Evolutionary conservation across 2,888 invertebrate species (phyloP), one percentile per base, ranked within the genome.

Genomic region (Heliconius charithonia): DNA sequence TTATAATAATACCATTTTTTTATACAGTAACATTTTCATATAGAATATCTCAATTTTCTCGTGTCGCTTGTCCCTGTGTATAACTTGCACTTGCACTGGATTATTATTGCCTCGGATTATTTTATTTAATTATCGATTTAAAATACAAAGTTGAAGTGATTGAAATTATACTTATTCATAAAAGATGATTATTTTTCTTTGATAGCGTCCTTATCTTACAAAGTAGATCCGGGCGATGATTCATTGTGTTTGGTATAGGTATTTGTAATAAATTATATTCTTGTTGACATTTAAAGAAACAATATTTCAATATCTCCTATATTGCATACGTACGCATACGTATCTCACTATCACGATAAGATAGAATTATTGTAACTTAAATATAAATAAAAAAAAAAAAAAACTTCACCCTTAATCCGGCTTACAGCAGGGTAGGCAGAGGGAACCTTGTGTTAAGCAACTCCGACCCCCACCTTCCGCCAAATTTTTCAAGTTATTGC

Each of bases 231-330:
- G 37, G 37, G 67, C 67, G 6, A 41, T 41, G 67, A 67, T 41
- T 67, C 67, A 67, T 67, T 67, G 37, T 66, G 4, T 66, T 67
- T 67, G 32, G 62, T 63, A 63, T 67, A 67, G 37, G 12, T 37
- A 10, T 67, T 67, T 32, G 7, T 66, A 32, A 32, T 29, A 32
- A 66, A 27, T 62, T 67, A 37, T 67, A 37, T 67, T 70, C 27
- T 4, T 27, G 19, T 51, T 51, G 70, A 70, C 70, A 70, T 51
- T 41, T 51, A 51, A 29, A 45, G 13, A 45, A 70, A 41, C 70
- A 51, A n/a, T n/a, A n/a, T n/a, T n/a, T n/a, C n/a, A n/a, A n/a
- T n/a, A n/a, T n/a, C n/a, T n/a, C n/a, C n/a, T n/a, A n/a, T n/a
- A n/a, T n/a, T n/a, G n/a, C n/a, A n/a, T n/a, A n/a, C n/a, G n/a